Evolutionary conservation across 2,888 invertebrate species (phyloP), one percentile per base, ranked within the genome.

Genomic region (Blastobasis adustella): DNA sequence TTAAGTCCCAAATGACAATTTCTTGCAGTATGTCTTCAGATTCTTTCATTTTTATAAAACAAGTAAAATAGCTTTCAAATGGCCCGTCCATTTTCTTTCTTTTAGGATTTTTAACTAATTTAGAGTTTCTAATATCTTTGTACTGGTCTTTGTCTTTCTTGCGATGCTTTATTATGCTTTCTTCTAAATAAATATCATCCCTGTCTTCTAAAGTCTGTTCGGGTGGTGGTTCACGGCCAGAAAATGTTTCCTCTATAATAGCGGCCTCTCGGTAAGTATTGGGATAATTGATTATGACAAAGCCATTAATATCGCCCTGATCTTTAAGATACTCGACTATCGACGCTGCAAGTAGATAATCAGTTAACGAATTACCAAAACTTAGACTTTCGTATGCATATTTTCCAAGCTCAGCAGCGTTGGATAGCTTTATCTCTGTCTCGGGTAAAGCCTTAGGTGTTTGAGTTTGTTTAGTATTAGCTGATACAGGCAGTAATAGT

Each of bases 281-380:
- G 0, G 93, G 93, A 65, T 90, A 93, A 68, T 93, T 92, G 45
- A 93, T 73, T 47, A 93, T 76, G n/a, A 90, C 91, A 87, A 92
- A 93, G 5, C 92, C 92, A 10, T 84, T 66, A 43, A 90, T 81
- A 45, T 86, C 70, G 1, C 66, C 52, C 54, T 90, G 74, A 40
- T 76, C 79, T 66, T 89, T 90, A 10, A 93, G 67, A 63, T 92
- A 92, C 63, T 92, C 91, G 1, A 91, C 79, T 56, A 93, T 75
- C 76, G 91, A 91, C 37, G 89, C 87, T 5, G 90, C 82, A 44
- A 90, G 55, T 39, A 92, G 74, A 62, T 89, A 77, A 67, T 92
- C 91, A 37, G 89, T 83, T 52, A 91, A 69, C 39, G 85, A 74
- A 49, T 90, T 80, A 5, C 93, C 93, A 52, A 79, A 68, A 54